Evolutionary conservation across 2,797 vertebrate species (phyloP), one percentile per base, ranked within the genome.

Genomic region (Gymnoscopelus braueri): DNA sequence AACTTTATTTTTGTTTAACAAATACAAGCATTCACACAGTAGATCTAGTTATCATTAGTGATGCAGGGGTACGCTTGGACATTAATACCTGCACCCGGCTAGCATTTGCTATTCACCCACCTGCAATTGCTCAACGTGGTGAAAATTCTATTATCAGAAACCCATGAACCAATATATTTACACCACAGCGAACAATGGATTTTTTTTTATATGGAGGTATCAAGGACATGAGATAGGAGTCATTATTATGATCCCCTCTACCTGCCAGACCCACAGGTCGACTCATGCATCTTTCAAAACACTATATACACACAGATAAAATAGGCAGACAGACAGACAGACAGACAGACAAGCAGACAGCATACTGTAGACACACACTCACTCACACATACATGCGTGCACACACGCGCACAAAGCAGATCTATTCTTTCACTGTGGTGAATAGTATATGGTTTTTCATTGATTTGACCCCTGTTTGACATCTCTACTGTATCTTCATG

Each of bases 381-480:
- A 51, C 11, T n/a, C 49, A 51, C 11, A 51, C 49, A 51, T 1
- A 51, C 49, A 51, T 1, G 8, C 49, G n/a, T 1, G 8, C 49
- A 51, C 2, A n/a, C 50, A 51, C 3, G 5, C 12, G n/a, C 50
- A 51, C 50, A n/a, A 13, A 29, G 29, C 65, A 74, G 74, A 70
- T 64, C 15, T 35, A 74, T 73, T 67, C 69, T 35, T 69, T 52
- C 23, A 52, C 69, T 48, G 60, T 60, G 60, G 67, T 23, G 67
- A 72, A 51, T 65, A 54, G 63, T 72, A 56, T 77, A 66, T 61
- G 62, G 65, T 71, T 55, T 55, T 44, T 65, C 65, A 80, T 70
- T 77, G 77, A 85, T 90, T 77, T 78, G 69, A 71, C 66, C 50
- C 53, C 58, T 61, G 39, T 78, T 44, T 82, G 72, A 56, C 72